Evolutionary conservation across 2,797 vertebrate genomes (phyloP).

Genomic region (Allobates femoralis): DNA sequence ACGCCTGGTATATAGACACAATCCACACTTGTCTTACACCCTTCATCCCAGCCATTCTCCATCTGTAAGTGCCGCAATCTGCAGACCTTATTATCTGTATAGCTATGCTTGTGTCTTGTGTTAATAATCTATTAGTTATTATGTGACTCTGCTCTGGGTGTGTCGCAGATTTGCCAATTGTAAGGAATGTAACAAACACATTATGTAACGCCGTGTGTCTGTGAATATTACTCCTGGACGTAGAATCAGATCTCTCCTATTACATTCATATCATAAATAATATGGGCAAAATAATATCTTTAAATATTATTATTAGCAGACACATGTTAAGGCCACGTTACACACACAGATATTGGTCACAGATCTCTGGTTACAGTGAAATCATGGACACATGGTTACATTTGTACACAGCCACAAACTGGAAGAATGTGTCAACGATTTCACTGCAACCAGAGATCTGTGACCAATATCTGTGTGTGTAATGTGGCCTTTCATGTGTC

Average conservation of each 20-base stretch:
- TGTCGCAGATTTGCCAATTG: not conserved
- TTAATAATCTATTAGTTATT: not conserved
- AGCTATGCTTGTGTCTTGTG: not conserved
- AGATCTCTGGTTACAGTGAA: too few species aligned
- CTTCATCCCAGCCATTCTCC: not conserved
- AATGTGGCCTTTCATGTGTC: too few species aligned
- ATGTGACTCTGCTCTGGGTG: not conserved
- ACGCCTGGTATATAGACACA: not conserved
- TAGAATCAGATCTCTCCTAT: not conserved
- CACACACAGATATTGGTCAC: too few species aligned
- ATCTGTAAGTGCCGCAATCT: conserved; percentile 8
- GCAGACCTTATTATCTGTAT: not conserved
- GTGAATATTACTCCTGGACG: not conserved
- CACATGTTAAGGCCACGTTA: too few species aligned
- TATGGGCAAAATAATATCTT: too few species aligned
- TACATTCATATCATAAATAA: not conserved
- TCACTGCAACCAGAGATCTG: too few species aligned
- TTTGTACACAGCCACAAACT: too few species aligned
- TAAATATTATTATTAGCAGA: too few species aligned
- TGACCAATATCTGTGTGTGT: too few species aligned
- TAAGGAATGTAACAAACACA: not conserved
- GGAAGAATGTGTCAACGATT: too few species aligned
- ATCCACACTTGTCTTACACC: not conserved
- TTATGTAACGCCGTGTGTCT: not conserved
- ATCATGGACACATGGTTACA: too few species aligned